A percentile compares a stretch with the other conserved stretches of the same genome.
Conservation (phyloP, 1,140 invertebrate species). For the Diplogasteroides magnus region DNA sequence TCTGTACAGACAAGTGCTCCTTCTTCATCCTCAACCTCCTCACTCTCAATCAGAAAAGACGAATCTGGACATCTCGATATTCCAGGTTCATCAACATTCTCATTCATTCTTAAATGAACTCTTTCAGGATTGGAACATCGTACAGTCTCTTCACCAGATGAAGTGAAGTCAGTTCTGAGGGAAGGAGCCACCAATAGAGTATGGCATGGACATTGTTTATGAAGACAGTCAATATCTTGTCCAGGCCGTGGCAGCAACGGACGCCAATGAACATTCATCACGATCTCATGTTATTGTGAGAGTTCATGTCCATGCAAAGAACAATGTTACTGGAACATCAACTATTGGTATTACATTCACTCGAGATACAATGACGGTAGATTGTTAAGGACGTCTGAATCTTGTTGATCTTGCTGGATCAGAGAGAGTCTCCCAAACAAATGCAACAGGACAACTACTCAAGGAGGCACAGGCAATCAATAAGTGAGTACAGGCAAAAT, state of each 20-base stretch:
- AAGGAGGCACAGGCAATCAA: constrained; percentile 62
- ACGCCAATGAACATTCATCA: constrained; percentile 90
- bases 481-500: constrained; percentile 30
- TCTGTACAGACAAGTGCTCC: constrained; percentile 30
- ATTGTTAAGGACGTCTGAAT: constrained; percentile 42
- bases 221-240: constrained; percentile 1
- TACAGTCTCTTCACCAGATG: constrained; percentile 27
- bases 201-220: too few relatives aligned
- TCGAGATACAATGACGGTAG: too few relatives aligned
- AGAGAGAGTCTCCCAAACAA: constrained; percentile 59
- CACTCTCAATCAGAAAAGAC: background rate
- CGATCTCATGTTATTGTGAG: constrained; percentile 88
- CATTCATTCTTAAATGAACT: too few relatives aligned
- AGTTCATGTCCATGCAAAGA: constrained; percentile 59
- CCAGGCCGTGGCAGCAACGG: constrained; percentile 70
- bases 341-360: constrained; percentile 31
- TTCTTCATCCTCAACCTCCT: background rate
- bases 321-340: constrained; percentile 29
- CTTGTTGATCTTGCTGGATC: constrained; percentile 59
- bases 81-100: too few relatives aligned
- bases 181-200: constrained; percentile 70
- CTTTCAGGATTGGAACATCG: constrained; percentile 29
- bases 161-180: constrained; percentile 60
- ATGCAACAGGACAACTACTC: constrained; percentile 57
- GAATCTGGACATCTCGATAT: constrained; percentile 18